These are phyloP conservation scores for Sphaeridia pumilis DNA, from an alignment of 2,888 invertebrate species.

Conservation along the genomic window DNA sequence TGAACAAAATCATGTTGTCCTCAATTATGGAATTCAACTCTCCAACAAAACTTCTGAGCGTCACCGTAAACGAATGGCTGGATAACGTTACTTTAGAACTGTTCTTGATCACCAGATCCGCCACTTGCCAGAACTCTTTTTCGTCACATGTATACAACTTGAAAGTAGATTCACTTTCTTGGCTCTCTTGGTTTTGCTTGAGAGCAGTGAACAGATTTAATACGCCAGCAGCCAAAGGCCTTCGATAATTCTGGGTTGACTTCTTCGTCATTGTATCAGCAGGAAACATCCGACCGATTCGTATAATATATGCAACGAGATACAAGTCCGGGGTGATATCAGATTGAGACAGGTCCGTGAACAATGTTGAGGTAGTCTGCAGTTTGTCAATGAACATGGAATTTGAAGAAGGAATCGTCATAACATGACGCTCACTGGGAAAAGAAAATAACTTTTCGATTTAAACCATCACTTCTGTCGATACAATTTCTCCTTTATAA, in stretches of 20 bases:
- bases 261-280: slow-evolving; percentile 43
- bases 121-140: slow-evolving; percentile 79
- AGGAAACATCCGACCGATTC: slow-evolving; percentile 72
- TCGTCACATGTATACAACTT: slow-evolving; percentile 45
- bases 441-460: neutral
- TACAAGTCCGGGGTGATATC: slow-evolving; percentile 76
- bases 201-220: slow-evolving; percentile 54
- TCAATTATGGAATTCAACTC: slow-evolving; percentile 67
- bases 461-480: neutral
- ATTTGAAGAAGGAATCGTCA: slow-evolving; percentile 8
- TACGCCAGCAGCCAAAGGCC: slow-evolving; percentile 81
- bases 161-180: slow-evolving; percentile 19
- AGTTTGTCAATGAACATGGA: slow-evolving; percentile 18
- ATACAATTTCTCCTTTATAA: neutral
- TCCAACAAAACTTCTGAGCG: slow-evolving; percentile 64
- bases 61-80: slow-evolving; percentile 37
- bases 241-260: slow-evolving; percentile 38
- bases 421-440: slow-evolving; percentile 11
- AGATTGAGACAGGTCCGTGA: slow-evolving; percentile 66
- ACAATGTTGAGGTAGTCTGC: slow-evolving; percentile 13
- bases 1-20: slow-evolving; percentile 63
- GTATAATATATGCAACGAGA: slow-evolving; percentile 78
- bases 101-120: slow-evolving; percentile 63
- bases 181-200: slow-evolving; percentile 1
- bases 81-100: slow-evolving; percentile 14